Conservation (phyloP, 2,797 vertebrate species). For the Dendrocincla tyrannina region DNA sequence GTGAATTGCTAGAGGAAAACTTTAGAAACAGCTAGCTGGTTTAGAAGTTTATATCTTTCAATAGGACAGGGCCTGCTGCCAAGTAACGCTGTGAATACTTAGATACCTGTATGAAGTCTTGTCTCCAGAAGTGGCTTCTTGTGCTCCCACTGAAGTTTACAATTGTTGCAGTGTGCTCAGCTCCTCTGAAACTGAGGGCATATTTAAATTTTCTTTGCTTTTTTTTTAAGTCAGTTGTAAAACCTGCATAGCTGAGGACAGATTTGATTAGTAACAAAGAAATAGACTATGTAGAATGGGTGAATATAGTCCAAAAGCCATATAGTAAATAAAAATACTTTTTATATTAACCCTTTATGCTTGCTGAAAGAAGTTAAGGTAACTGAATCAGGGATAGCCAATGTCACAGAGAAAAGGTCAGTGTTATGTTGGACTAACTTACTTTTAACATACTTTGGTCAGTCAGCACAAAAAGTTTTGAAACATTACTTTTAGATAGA, state of each 20-base stretch:
- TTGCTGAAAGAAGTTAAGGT: not conserved
- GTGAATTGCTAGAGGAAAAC: not conserved
- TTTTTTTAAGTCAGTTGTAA: not conserved
- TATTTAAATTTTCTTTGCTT: not conserved
- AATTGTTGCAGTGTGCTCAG: not conserved
- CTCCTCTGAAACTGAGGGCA: not conserved
- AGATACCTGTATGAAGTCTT: not conserved
- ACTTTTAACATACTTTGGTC: not conserved
- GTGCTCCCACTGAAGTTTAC: not conserved
- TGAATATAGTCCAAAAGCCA: not conserved
- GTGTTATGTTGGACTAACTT: not conserved
- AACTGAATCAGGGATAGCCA: not conserved
- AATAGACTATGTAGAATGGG: not conserved
- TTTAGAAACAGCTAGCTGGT: not conserved
- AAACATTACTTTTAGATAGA: not conserved
- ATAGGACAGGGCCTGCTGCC: not conserved
- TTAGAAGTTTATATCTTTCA: not conserved
- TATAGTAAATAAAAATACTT: not conserved
- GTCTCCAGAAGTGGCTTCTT: not conserved
- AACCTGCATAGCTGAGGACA: not conserved
- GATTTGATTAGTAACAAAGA: not conserved
- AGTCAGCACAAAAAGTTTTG: conserved; percentile 36
- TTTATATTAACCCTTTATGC: not conserved
- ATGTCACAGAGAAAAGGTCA: not conserved
- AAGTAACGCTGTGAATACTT: not conserved